phyloP scores from a whole-genome alignment of 2,113 vertebrate species.

The Bettongia penicillata region DNA sequence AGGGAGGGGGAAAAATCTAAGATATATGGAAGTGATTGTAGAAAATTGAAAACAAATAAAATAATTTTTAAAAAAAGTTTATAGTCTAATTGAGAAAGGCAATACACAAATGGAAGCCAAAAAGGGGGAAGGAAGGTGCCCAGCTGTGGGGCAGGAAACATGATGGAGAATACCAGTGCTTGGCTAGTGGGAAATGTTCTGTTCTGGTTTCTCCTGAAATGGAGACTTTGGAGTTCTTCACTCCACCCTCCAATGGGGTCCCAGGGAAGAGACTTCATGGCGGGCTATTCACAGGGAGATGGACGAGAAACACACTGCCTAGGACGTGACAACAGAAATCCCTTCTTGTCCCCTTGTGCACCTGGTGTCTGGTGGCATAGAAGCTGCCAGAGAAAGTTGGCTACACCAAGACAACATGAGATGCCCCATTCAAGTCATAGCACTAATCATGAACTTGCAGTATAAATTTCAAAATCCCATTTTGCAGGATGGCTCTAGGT shows the following conservation, averaged over 20 bases:
- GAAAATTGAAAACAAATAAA: too few species aligned
- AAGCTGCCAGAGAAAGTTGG: background rate
- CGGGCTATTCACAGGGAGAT: background rate
- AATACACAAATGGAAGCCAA: background rate
- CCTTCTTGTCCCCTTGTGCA: background rate
- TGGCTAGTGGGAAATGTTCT: background rate
- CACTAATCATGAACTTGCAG: too few species aligned
- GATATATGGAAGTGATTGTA: too few species aligned
- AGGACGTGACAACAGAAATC: background rate
- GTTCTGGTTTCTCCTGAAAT: background rate
- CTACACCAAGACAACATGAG: too few species aligned
- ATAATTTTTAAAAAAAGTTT: background rate
- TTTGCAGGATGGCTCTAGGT: too few species aligned
- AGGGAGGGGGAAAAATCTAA: too few species aligned
- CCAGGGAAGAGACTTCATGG: background rate
- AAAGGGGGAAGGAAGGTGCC: background rate
- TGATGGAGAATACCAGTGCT: background rate
- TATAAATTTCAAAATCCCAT: too few species aligned
- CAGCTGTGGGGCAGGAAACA: background rate
- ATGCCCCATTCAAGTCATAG: too few species aligned
- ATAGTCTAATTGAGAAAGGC: background rate
- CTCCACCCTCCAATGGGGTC: background rate
- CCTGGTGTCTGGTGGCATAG: background rate
- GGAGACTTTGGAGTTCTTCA: background rate
- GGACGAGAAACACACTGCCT: background rate